A percentile compares a stretch with the other conserved stretches of the same genome.
phyloP scores from a whole-genome alignment of 2,888 invertebrate species.

The Mesorhabditis spiculigera region DNA sequence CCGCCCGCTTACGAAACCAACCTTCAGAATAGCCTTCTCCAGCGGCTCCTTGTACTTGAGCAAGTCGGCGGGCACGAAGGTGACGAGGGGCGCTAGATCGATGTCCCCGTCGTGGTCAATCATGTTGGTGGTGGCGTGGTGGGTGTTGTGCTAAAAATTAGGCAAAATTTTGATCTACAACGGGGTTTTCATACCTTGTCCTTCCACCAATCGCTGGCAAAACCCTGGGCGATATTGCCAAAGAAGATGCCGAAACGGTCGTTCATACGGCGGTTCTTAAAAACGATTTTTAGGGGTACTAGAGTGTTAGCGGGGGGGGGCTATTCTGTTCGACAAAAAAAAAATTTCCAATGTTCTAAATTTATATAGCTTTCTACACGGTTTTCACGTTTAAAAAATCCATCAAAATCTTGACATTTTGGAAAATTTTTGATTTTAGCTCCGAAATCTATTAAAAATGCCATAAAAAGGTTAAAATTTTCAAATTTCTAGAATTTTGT shows the following conservation, averaged over 20 bases:
- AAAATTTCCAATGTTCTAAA: too few relatives aligned
- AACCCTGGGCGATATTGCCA: slow-evolving; percentile 54
- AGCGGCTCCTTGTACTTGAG: slow-evolving; percentile 47
- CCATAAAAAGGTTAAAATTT: too few relatives aligned
- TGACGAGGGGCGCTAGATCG: slow-evolving; percentile 53
- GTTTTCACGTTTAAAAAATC: too few relatives aligned
- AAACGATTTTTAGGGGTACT: background rate
- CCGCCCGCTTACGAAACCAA: background rate
- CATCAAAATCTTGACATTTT: too few relatives aligned
- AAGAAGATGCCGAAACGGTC: slow-evolving; percentile 43
- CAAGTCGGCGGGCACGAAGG: slow-evolving; percentile 52
- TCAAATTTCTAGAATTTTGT: too few relatives aligned
- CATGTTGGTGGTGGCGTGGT: slow-evolving; percentile 56
- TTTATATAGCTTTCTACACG: too few relatives aligned
- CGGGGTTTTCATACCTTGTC: slow-evolving; percentile 32
- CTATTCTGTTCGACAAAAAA: too few relatives aligned
- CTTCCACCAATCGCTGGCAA: slow-evolving; percentile 57
- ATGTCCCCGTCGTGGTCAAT: slow-evolving; percentile 54
- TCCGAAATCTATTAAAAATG: too few relatives aligned
- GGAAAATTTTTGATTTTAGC: too few relatives aligned
- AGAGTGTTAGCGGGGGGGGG: too few relatives aligned
- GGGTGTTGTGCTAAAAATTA: slow-evolving; percentile 49
- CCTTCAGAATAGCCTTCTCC: slow-evolving; percentile 39
- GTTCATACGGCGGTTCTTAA: slow-evolving; percentile 34
- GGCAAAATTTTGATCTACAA: background rate